Evolutionary conservation across 2,888 invertebrate genomes (phyloP), one percentile per base, ranked within the genome.

Genomic region (Scaptodrosophila latifasciaeformis): DNA sequence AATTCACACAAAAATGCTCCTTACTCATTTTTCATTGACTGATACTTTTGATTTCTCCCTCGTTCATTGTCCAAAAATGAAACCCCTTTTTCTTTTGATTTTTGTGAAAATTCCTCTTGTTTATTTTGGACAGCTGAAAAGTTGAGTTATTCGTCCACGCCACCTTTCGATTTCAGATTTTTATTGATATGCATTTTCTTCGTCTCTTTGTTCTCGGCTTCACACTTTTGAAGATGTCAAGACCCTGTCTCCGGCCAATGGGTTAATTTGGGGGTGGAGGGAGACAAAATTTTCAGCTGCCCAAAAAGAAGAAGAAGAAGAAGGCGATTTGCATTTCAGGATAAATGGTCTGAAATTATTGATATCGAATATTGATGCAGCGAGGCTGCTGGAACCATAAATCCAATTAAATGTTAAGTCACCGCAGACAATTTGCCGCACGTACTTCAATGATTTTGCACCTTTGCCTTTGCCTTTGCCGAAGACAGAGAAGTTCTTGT

Each of bases 211-310:
- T 4, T 21, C 39, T 45, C 46, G 10, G 31, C 62, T 65, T 80
- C 62, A 78, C 78, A 74, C 78, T 67, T 70, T 61, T 55, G 49
- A 65, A 65, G 54, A 54, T 55, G 46, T 40, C 49, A 31, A 44
- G 34, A 43, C 17, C 24, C 40, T 34, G 42, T 18, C 43, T 29
- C 21, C 17, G 24, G 35, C 10, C 68, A 71, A 71, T 63, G 81
- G 79, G 79, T 76, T 76, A 81, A 76, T 76, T 76, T 76, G 75
- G 81, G 66, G 78, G 71, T 70, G 75, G 81, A 76, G 62, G 59
- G 61, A 56, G 7, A 24, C 7, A 7, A 24, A 24, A 24, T 24
- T 7, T 24, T n/a, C n/a, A n/a, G n/a, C n/a, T n/a, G n/a, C n/a
- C n/a, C n/a, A n/a, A n/a, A n/a, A n/a, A n/a, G n/a, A n/a, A n/a